phyloP scores from a whole-genome alignment of 2,797 vertebrate species.

The Australoheros facetus region DNA sequence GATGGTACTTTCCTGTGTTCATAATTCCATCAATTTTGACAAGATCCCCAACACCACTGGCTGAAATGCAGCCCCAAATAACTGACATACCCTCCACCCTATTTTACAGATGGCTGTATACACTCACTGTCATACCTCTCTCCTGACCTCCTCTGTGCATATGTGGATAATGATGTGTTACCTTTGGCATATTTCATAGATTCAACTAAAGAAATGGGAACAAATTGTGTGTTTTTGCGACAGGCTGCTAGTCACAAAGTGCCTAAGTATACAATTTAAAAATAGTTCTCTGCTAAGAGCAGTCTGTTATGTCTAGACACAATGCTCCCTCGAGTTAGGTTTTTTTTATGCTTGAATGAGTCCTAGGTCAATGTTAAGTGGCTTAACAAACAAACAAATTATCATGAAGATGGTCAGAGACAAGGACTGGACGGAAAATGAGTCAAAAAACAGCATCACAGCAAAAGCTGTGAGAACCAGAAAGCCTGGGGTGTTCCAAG shows the following conservation, averaged over 20 bases:
- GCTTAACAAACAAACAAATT: neutral
- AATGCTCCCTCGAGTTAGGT: neutral
- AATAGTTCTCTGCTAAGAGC: neutral
- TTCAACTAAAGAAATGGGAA: neutral
- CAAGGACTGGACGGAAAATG: neutral
- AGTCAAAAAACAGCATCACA: too few relatives aligned
- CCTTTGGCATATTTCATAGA: neutral
- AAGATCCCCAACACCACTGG: too few relatives aligned
- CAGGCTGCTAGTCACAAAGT: neutral
- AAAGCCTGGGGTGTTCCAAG: too few relatives aligned
- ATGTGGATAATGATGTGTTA: neutral
- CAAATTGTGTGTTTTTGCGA: neutral
- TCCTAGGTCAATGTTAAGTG: neutral
- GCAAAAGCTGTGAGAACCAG: too few relatives aligned
- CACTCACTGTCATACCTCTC: too few relatives aligned
- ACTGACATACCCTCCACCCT: too few relatives aligned
- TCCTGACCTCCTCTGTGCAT: too few relatives aligned
- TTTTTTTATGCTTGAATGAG: neutral
- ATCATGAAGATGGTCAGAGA: neutral
- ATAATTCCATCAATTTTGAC: too few relatives aligned
- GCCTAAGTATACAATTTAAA: neutral
- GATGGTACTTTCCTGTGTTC: too few relatives aligned
- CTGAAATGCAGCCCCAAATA: too few relatives aligned
- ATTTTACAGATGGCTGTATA: too few relatives aligned
- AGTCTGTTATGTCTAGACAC: neutral